A percentile compares a stretch with the other conserved stretches of the same genome.
Conservation (phyloP, 2,113 vertebrate genomes). For the Ranitomeya imitator region DNA sequence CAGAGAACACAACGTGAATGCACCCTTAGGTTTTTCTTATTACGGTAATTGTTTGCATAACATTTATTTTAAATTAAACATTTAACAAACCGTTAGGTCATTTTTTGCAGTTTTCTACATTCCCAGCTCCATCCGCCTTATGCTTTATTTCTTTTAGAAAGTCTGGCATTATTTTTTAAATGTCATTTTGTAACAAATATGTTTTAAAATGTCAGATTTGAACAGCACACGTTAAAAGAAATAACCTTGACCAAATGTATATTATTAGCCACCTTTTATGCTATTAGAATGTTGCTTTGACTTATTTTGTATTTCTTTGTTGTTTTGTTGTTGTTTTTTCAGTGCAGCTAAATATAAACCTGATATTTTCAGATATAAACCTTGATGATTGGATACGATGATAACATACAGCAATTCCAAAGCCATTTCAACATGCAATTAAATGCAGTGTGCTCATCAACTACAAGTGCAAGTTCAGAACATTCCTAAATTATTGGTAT, state of each 20-base stretch:
- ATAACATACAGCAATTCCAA: neutral
- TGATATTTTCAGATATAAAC: neutral
- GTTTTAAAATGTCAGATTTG: conserved; percentile 12
- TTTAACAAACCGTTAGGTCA: neutral
- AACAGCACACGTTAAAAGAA: neutral
- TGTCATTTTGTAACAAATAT: neutral
- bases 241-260: neutral
- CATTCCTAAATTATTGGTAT: neutral
- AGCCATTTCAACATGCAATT: neutral
- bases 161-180: neutral
- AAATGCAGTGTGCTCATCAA: neutral
- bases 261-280: neutral
- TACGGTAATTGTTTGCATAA: neutral
- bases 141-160: neutral
- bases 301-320: neutral
- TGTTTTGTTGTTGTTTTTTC: no score
- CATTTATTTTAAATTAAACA: neutral
- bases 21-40: no score
- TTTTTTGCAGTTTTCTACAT: neutral
- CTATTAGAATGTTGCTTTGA: neutral
- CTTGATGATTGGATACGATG: neutral
- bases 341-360: neutral
- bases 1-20: no score
- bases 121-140: neutral
- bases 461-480: neutral